phyloP scores from a whole-genome alignment of 2,888 invertebrate species.

The Agrotis puta region DNA sequence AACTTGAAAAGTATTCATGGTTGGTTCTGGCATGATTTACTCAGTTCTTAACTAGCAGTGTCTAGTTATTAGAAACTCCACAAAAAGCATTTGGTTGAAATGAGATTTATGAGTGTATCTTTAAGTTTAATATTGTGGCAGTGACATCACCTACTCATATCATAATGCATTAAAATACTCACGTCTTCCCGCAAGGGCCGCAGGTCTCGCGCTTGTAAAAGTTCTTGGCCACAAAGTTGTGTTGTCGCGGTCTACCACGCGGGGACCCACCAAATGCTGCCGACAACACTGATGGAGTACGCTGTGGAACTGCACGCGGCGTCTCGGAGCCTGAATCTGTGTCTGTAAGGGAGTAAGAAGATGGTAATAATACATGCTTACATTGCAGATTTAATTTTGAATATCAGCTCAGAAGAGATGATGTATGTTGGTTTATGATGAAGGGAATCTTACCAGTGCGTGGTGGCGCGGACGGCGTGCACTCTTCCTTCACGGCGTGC shows the following conservation, averaged over 20 bases:
- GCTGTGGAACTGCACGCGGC: constrained; percentile 73
- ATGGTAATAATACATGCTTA: too few species aligned
- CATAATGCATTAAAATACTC: constrained; percentile 59
- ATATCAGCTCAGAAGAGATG: too few species aligned
- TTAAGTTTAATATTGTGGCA: too few species aligned
- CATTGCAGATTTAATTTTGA: too few species aligned
- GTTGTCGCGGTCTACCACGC: constrained; percentile 84
- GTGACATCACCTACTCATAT: too few species aligned
- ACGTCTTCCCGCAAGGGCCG: constrained; percentile 94
- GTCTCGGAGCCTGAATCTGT: constrained; percentile 81
- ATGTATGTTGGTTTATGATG: too few species aligned
- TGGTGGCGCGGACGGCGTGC: constrained; percentile 83
- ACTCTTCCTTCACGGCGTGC: constrained; percentile 50
- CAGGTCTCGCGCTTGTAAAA: constrained; percentile 95
- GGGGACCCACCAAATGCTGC: constrained; percentile 84
- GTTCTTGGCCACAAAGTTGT: constrained; percentile 94
- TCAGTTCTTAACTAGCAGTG: too few species aligned
- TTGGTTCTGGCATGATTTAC: too few species aligned
- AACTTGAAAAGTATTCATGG: too few species aligned
- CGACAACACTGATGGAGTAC: constrained; percentile 84
- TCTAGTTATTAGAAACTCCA: too few species aligned
- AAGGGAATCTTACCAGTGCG: constrained; percentile 80
- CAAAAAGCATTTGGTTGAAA: too few species aligned
- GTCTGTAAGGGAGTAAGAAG: constrained; percentile 66
- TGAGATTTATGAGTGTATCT: too few species aligned